Evolutionary conservation across 2,113 vertebrate genomes (phyloP).

Genomic region (Albula glossodonta): DNA sequence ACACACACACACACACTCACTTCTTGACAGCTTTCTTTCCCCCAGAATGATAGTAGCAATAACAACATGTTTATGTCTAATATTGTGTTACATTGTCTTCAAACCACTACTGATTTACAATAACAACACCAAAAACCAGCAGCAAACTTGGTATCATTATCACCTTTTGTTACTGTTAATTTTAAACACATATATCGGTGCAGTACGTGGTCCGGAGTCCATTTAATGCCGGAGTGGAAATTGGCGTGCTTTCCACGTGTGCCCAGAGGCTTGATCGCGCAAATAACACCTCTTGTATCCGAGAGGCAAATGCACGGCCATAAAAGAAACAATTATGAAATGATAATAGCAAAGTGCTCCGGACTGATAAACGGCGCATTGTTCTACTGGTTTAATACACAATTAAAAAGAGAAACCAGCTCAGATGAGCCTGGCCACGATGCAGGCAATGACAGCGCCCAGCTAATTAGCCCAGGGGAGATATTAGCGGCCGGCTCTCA

Average conservation of each 20-base stretch:
- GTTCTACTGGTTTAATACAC: not conserved
- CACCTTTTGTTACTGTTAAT: not conserved
- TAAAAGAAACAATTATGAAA: slow-evolving; percentile 11
- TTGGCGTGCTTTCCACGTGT: no score
- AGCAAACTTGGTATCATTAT: not conserved
- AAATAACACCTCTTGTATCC: not conserved
- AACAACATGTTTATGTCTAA: no score
- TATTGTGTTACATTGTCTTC: no score
- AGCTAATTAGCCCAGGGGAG: slow-evolving; percentile 24
- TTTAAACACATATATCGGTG: not conserved
- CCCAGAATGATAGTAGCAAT: no score
- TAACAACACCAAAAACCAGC: no score
- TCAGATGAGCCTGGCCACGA: not conserved
- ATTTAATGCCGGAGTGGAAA: no score
- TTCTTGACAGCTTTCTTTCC: no score
- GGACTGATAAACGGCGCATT: not conserved
- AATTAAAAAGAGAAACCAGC: not conserved
- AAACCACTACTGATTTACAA: no score
- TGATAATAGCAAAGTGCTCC: not conserved
- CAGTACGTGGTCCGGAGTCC: no score
- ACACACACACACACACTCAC: no score
- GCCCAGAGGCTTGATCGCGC: no score
- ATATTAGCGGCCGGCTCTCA: slow-evolving; percentile 32
- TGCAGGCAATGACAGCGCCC: slow-evolving; percentile 8
- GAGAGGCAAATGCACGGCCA: not conserved